Percentiles rank a stretch among this genome's conserved stretches.
These are phyloP conservation scores for Leguminivora glycinivorella DNA, from an alignment of 1,140 invertebrate genomes.

Conservation along the genomic window DNA sequence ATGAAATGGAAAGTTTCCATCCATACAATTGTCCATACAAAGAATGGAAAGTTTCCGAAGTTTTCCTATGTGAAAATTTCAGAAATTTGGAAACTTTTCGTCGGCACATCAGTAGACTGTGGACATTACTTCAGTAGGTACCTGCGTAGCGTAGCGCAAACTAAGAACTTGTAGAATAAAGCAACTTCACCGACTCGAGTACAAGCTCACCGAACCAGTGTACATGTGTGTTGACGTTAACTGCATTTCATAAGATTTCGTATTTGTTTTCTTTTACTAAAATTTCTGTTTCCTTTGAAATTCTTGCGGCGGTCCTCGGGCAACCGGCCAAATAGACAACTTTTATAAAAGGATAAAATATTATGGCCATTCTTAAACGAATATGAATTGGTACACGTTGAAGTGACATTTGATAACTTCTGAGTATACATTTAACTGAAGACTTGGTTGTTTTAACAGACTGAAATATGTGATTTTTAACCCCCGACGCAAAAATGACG, in stretches of 20 bases:
- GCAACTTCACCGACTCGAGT: slow-evolving; percentile 48
- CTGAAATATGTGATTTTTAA: not conserved
- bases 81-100: too few species aligned
- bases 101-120: too few species aligned
- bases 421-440: not conserved
- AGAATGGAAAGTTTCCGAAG: too few species aligned
- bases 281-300: slow-evolving; percentile 66
- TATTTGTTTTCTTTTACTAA: slow-evolving; percentile 61
- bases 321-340: slow-evolving; percentile 68
- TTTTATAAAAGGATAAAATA: slow-evolving; percentile 64
- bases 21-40: too few species aligned
- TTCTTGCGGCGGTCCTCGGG: slow-evolving; percentile 56
- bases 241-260: slow-evolving; percentile 72
- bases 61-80: too few species aligned
- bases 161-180: slow-evolving; percentile 58
- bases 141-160: slow-evolving; percentile 37
- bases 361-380: slow-evolving; percentile 50
- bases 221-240: slow-evolving; percentile 69
- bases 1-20: too few species aligned
- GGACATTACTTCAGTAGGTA: slow-evolving; percentile 50
- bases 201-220: slow-evolving; percentile 49
- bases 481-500: too few species aligned
- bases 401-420: slow-evolving; percentile 37
- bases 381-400: slow-evolving; percentile 45
- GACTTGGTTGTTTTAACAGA: not conserved